Evolutionary conservation across 1,140 invertebrate species (phyloP).

Genomic region (Bombus affinis): DNA sequence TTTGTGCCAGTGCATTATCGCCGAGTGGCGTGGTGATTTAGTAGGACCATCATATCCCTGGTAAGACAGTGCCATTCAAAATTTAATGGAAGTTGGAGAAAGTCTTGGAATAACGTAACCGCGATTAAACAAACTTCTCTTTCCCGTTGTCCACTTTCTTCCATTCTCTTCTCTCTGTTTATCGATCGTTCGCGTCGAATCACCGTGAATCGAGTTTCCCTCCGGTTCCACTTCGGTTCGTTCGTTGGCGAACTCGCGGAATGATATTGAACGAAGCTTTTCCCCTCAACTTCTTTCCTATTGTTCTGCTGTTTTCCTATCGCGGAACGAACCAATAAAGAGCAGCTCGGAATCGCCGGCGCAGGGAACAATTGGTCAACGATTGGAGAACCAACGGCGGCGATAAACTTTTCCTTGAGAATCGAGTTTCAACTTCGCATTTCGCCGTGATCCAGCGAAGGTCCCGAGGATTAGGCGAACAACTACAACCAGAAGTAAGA

Average conservation of each 20-base stretch:
- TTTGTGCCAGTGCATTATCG: slow-evolving; percentile 29
- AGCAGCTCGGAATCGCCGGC: not conserved
- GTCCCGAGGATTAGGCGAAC: not conserved
- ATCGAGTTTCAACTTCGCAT: not conserved
- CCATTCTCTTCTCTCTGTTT: not conserved
- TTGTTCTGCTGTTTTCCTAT: slow-evolving; percentile 6
- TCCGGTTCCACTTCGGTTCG: too few species aligned
- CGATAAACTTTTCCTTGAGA: not conserved
- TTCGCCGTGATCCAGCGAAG: not conserved
- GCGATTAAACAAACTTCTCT: slow-evolving; percentile 15
- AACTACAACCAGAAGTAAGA: not conserved
- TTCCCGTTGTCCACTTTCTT: not conserved
- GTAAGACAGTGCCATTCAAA: not conserved
- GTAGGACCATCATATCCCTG: not conserved
- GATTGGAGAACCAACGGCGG: slow-evolving; percentile 1
- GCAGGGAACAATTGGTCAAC: slow-evolving; percentile 5
- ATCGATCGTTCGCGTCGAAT: not conserved
- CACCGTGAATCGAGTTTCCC: not conserved
- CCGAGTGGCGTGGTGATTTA: slow-evolving; percentile 11
- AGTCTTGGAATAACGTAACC: slow-evolving; percentile 11
- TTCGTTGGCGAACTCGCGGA: not conserved
- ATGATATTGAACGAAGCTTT: slow-evolving; percentile 6
- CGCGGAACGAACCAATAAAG: not conserved
- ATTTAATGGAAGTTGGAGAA: slow-evolving; percentile 1
- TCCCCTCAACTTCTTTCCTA: not conserved